A percentile compares a stretch with the other conserved stretches of the same genome.
Conservation (phyloP, 2,113 vertebrate genomes). For the Macaca mulatta region DNA sequence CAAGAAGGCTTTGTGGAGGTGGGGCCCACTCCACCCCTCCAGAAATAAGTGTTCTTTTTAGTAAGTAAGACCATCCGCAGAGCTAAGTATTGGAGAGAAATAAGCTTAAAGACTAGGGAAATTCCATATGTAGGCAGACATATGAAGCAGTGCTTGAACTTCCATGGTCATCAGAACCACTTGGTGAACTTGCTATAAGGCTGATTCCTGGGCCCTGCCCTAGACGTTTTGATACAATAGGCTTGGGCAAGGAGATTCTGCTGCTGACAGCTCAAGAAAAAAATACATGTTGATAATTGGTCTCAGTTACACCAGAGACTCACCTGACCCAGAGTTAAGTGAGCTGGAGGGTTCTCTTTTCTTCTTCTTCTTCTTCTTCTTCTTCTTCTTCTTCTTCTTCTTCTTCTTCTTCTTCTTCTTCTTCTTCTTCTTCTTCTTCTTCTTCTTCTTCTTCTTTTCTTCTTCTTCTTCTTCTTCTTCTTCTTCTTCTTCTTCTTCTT, state of each 20-base stretch:
- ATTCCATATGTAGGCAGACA: not conserved
- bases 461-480: not conserved
- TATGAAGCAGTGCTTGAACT: not conserved
- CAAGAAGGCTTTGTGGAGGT: not conserved
- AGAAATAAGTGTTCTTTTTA: not conserved
- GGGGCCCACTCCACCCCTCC: not conserved
- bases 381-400: not conserved
- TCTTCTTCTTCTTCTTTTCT: not conserved
- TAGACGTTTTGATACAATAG: not conserved
- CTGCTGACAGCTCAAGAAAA: not conserved
- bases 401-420: not conserved
- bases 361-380: not conserved
- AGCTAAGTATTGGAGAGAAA: not conserved
- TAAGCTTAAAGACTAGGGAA: not conserved
- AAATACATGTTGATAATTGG: not conserved
- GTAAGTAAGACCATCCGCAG: not conserved
- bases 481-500: too few species aligned
- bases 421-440: not conserved
- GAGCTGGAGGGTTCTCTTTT: not conserved
- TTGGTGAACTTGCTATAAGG: not conserved
- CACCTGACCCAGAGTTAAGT: not conserved
- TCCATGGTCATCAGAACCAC: not conserved
- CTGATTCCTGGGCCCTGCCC: not conserved
- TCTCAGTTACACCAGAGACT: not conserved
- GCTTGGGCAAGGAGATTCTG: not conserved